Base-by-base conservation (phyloP, 2,888 invertebrate species). In the Eilema sororculum region DNA sequence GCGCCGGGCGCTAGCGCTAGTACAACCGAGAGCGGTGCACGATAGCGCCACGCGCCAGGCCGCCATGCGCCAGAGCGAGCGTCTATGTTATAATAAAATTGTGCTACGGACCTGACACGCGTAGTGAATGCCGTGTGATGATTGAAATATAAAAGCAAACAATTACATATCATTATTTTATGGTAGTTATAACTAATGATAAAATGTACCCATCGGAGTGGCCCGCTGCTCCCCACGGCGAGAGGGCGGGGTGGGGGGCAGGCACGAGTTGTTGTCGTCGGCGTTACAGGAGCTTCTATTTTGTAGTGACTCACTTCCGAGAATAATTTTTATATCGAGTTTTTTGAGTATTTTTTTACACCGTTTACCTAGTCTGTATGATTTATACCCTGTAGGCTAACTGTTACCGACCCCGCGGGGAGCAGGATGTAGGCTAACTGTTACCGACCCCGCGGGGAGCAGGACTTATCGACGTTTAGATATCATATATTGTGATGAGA, bases 341-440 rank as follows among this genome's bases (percentile, higher is more conserved):
- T 87, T 85, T 79, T 80, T 86, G 84, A 52, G 72, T 79, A 77
- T 72, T 87, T 87, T n/a, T 90, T 84, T 87, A 89, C 83, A 85
- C 80, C 72, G 72, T 89, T 87, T 87, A 88, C 86, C 87, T 86
- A 85, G 83, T 86, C 80, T 78, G 78, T 86, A 86, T 86, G 68
- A 79, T 87, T 83, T 81, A 64, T 75, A 77, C 78, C 72, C 68
- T 52, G 67, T 78, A 68, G 65, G 57, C 67, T 66, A 72, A n/a
- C 56, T 46, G 64, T 22, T 52, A 30, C 30, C 46, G 1, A n/a
- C n/a, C 68, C 58, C 46, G 37, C 28, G 16, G 3, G 56, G 52
- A 56, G 52, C 65, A 22, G 52, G 33, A 22, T 52, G 67, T 78
- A 68, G 65, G 57, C 67, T 66, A 72, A n/a, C 56, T 46, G 64